phyloP scores from a whole-genome alignment of 2,113 vertebrate genomes.

The Lycaon pictus region DNA sequence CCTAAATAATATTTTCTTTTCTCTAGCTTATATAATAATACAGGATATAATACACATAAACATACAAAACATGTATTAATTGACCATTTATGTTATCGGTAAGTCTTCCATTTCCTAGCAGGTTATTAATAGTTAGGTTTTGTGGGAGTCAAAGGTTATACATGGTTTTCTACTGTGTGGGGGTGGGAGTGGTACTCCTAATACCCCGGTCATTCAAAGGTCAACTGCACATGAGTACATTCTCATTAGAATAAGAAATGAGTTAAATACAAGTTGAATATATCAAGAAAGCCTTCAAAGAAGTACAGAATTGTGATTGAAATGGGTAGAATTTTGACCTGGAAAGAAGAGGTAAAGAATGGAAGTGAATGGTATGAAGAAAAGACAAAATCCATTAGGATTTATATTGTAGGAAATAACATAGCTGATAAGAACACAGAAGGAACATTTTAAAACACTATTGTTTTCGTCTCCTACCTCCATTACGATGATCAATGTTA shows the following conservation, averaged over 20 bases:
- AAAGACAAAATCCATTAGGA: background rate
- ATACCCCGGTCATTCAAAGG: background rate
- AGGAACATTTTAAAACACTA: background rate
- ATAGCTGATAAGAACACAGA: background rate
- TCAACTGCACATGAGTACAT: background rate
- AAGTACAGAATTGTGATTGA: background rate
- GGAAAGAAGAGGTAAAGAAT: background rate
- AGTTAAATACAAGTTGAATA: background rate
- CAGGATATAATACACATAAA: background rate
- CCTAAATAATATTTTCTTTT: background rate
- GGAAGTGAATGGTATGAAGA: background rate
- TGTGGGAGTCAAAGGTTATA: background rate
- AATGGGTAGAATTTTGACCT: background rate
- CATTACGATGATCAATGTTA: background rate
- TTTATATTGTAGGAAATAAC: background rate
- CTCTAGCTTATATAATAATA: background rate
- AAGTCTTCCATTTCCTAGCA: background rate
- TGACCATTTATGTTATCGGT: background rate
- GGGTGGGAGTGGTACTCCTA: background rate
- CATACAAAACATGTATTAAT: background rate
- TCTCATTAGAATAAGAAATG: background rate
- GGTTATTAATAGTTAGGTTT: background rate
- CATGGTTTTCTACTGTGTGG: background rate
- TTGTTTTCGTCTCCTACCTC: background rate
- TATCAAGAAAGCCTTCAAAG: background rate